A percentile compares a stretch with the other conserved stretches of the same genome.
Evolutionary conservation across 2,888 invertebrate species (phyloP).

Genomic region (Autographa pulchrina): DNA sequence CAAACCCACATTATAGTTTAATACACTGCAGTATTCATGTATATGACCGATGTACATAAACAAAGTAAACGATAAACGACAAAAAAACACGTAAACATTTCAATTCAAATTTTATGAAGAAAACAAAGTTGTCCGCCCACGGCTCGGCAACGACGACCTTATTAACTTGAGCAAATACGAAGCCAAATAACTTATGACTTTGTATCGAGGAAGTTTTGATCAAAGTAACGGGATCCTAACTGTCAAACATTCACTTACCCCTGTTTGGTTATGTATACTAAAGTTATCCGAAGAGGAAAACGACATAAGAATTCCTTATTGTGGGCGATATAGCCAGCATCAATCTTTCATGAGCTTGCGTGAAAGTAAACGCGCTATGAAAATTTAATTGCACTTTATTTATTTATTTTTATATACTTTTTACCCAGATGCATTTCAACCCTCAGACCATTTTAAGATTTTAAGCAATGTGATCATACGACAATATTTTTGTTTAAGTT

Average conservation of each 20-base stretch:
- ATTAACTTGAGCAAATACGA: not conserved
- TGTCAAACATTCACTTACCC: not conserved
- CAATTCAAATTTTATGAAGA: conserved; percentile 9
- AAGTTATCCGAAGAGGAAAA: not conserved
- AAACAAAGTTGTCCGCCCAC: conserved; percentile 8
- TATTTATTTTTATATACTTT: not conserved
- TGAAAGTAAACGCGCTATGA: not conserved
- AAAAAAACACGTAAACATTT: conserved; percentile 9
- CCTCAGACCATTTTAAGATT: no score
- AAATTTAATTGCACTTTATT: not conserved
- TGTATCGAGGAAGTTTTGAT: conserved; percentile 1
- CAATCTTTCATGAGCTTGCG: not conserved
- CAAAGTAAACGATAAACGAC: conserved; percentile 3
- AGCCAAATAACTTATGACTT: conserved; percentile 11
- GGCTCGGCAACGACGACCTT: not conserved
- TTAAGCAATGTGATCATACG: no score
- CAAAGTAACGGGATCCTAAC: not conserved
- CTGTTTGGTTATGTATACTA: not conserved
- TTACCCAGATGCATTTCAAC: no score
- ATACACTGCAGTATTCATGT: not conserved
- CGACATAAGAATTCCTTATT: not conserved
- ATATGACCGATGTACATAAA: not conserved
- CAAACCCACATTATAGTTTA: conserved; percentile 3
- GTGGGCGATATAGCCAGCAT: not conserved
- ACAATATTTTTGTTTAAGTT: no score